phyloP scores from a whole-genome alignment of 2,113 vertebrate genomes.

The Spheniscus mendiculus region DNA sequence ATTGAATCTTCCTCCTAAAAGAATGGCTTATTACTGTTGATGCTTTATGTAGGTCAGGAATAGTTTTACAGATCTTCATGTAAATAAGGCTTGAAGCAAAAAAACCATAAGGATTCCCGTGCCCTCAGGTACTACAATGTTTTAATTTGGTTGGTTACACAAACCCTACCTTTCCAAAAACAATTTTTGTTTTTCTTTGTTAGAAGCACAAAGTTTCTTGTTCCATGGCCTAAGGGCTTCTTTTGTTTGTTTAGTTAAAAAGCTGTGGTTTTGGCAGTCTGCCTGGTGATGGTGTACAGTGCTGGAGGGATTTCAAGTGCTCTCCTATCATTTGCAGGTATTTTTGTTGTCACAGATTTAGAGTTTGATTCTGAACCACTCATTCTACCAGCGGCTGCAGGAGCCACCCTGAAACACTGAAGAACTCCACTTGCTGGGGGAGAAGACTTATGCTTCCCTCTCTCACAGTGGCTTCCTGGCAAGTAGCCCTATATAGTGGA shows the following conservation, averaged over 20 bases:
- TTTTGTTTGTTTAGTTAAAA: constrained; percentile 52
- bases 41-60: constrained; percentile 45
- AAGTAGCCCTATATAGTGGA: not conserved
- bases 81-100: constrained; percentile 49
- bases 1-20: constrained; percentile 18
- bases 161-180: constrained; percentile 38
- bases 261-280: constrained; percentile 43
- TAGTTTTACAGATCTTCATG: constrained; percentile 22
- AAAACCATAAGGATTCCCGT: not conserved
- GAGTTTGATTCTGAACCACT: not conserved
- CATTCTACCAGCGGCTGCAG: not conserved
- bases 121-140: constrained; percentile 28
- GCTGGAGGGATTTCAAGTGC: not conserved
- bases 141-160: constrained; percentile 18
- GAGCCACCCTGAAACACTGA: not conserved
- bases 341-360: not conserved
- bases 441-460: not conserved
- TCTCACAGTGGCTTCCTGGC: not conserved
- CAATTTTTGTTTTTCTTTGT: constrained; percentile 2
- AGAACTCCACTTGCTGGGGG: fast-evolving
- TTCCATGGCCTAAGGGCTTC: constrained; percentile 46
- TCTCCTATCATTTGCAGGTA: not conserved
- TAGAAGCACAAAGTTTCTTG: constrained; percentile 39
- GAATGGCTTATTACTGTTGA: not conserved
- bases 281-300: not conserved